A percentile compares a stretch with the other conserved stretches of the same genome.
phyloP scores from a whole-genome alignment of 2,888 invertebrate genomes.

The Parascotia fuliginaria region DNA sequence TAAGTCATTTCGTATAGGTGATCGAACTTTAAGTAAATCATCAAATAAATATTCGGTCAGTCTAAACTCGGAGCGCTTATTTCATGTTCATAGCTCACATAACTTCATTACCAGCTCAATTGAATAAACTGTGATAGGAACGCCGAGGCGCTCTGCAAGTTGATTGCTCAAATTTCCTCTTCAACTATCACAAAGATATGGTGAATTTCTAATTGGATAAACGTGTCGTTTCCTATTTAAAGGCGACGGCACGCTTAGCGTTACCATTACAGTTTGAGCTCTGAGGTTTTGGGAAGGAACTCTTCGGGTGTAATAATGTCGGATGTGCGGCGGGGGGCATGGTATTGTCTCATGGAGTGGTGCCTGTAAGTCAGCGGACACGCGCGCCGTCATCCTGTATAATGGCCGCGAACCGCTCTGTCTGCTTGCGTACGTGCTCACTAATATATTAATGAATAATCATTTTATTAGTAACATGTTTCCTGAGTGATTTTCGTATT shows the following conservation, averaged over 20 bases:
- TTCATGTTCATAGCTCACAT: constrained; percentile 77
- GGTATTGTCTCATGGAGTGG: constrained; percentile 47
- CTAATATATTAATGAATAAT: constrained; percentile 79
- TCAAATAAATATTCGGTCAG: constrained; percentile 49
- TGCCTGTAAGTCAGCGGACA: constrained; percentile 63
- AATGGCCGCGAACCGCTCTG: constrained; percentile 69
- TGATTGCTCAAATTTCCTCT: constrained; percentile 86
- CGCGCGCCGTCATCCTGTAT: constrained; percentile 82
- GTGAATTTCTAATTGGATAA: constrained; percentile 87
- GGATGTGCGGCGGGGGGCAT: constrained; percentile 41
- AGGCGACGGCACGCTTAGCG: constrained; percentile 78
- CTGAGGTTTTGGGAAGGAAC: constrained; percentile 49
- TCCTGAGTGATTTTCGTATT: constrained; percentile 73
- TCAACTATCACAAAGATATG: constrained; percentile 86
- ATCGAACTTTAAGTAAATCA: constrained; percentile 25
- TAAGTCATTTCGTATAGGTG: neutral
- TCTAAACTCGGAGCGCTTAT: constrained; percentile 60
- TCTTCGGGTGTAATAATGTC: constrained; percentile 41
- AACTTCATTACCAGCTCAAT: constrained; percentile 85
- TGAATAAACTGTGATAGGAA: constrained; percentile 86
- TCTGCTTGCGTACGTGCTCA: constrained; percentile 65
- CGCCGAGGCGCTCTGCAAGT: constrained; percentile 81
- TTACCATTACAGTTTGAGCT: constrained; percentile 72
- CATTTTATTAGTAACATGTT: constrained; percentile 68
- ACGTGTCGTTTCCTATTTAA: constrained; percentile 86